phyloP scores from a whole-genome alignment of 2,888 invertebrate species.

The Synergus itoensis region DNA sequence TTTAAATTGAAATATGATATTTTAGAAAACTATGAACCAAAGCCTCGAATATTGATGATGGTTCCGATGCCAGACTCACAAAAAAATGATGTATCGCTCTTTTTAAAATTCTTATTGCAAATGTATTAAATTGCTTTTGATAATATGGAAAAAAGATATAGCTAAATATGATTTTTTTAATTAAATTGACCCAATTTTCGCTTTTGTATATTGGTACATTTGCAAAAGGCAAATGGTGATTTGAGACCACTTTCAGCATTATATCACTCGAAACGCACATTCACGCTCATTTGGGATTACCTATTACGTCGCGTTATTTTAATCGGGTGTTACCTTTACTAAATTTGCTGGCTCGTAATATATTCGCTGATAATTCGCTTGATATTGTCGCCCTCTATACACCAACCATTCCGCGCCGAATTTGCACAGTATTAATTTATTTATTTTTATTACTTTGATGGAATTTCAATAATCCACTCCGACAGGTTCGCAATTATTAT shows the following conservation, averaged over 20 bases:
- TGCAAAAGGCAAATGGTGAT: conserved; percentile 13
- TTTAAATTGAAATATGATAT: neutral
- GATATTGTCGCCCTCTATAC: conserved; percentile 5
- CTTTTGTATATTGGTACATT: neutral
- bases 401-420: neutral
- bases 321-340: conserved; percentile 36
- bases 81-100: neutral
- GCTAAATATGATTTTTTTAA: neutral
- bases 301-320: conserved; percentile 58
- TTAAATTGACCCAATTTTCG: neutral
- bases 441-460: conserved; percentile 13
- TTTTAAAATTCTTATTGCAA: neutral
- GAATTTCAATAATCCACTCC: neutral
- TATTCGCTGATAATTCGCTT: conserved; percentile 21
- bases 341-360: conserved; percentile 26
- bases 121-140: too few species aligned
- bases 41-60: neutral
- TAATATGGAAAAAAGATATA: neutral
- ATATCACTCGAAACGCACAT: conserved; percentile 60
- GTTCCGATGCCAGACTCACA: neutral
- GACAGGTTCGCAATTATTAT: neutral
- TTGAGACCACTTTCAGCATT: conserved; percentile 49
- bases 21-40: neutral
- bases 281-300: conserved; percentile 57
- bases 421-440: conserved; percentile 15